Evolutionary conservation across 1,140 invertebrate genomes (phyloP), one percentile per base, ranked within the genome.

Genomic region (Zaprionus nigranus): DNA sequence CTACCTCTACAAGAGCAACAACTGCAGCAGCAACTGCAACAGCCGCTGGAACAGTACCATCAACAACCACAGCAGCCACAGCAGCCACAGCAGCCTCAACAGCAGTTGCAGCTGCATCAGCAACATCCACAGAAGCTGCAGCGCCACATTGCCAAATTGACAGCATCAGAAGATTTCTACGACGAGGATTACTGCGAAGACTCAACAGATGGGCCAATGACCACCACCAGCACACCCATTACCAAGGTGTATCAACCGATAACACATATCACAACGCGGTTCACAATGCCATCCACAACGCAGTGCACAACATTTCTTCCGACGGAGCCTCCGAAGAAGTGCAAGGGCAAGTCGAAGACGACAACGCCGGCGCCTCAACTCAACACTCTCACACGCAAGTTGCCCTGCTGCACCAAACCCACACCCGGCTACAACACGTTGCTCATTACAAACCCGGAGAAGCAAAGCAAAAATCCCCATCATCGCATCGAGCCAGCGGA

Each of bases 361-460:
- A 5, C 26, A 2, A 65, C 63, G 2, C 53, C 24, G 11, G 70
- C 30, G 0, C 30, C 30, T 11, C 30, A 34, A 34, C 30, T 30
- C 9, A 3, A 30, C 2, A 9, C 30, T 11, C 2, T 3, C 2
- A 30, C 30, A 11, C 30, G 30, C 20, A 74, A 83, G 24, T 24
- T 80, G 17, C 56, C 69, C 5, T 84, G 82, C 7, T 84, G 82
- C 61, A 60, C 53, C 0, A 81, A 81, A 34, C 0, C 30, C 4
- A 17, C 6, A 2, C 5, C 26, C 3, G 68, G 67, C 9, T 7
- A 20, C 0, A 22, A 20, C 2, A 17, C 40, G 40, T n/a, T 17
- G 5, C n/a, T 51, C 46, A 22, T 51, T 1, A 2, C 46, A 20
- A n/a, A 9, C 0, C 40, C 40, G n/a, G 40, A 17, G n/a, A 12